Percentiles rank a stretch among this genome's conserved stretches.
Evolutionary conservation across 2,888 invertebrate species (phyloP).

Genomic region (Agelastica alni): DNA sequence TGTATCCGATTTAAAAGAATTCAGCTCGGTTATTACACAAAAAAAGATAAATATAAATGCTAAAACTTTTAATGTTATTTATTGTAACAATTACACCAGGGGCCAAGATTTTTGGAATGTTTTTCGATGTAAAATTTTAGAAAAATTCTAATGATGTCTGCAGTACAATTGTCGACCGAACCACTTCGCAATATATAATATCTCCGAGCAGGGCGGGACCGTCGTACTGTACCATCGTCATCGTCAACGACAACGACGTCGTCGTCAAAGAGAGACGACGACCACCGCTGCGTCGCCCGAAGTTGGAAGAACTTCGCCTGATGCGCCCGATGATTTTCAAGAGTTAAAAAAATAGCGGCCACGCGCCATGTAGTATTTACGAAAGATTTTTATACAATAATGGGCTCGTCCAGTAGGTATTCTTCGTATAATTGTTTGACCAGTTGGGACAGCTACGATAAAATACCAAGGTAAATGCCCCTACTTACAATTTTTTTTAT

Average conservation of each 20-base stretch:
- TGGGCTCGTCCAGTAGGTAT: constrained; percentile 78
- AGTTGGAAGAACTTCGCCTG: constrained; percentile 13
- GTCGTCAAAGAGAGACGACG: constrained; percentile 16
- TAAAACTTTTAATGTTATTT: no score
- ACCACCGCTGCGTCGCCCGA: constrained; percentile 40
- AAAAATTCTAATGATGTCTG: no score
- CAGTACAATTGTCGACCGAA: no score
- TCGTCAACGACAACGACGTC: neutral
- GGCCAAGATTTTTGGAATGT: no score
- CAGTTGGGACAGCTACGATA: constrained; percentile 90
- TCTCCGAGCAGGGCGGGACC: neutral
- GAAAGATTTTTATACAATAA: constrained; percentile 41
- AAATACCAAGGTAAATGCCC: constrained; percentile 86
- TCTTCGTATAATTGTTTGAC: constrained; percentile 88
- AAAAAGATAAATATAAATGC: no score
- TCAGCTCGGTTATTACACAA: no score
- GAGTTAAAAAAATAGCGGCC: neutral
- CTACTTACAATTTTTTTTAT: no score
- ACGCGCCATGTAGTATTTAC: constrained; percentile 23
- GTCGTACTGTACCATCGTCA: constrained; percentile 1
- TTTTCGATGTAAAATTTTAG: no score
- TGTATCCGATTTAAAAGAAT: no score
- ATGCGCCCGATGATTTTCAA: constrained; percentile 1
- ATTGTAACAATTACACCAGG: no score
- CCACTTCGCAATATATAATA: no score